Conservation (phyloP, 2,888 invertebrate genomes). For the Thumatha senex region DNA sequence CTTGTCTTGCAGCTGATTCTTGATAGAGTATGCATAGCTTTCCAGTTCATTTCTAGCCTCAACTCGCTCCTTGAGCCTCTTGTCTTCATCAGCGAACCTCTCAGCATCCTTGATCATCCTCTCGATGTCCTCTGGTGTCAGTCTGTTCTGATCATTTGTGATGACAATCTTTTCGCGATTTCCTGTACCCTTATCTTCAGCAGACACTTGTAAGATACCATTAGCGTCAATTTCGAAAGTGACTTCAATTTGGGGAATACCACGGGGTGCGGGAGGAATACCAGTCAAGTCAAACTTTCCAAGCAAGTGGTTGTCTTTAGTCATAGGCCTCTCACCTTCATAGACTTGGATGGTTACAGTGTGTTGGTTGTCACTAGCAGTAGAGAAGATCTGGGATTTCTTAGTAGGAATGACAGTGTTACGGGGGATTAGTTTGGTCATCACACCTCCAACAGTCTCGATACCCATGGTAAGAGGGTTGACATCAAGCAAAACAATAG, state of each 20-base stretch:
- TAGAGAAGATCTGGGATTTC: conserved; percentile 99
- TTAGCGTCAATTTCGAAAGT: conserved; percentile 98
- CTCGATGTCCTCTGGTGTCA: conserved; percentile 99
- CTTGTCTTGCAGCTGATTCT: conserved; percentile 98
- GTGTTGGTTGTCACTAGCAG: conserved; percentile 99
- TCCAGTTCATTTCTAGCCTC: conserved; percentile 98
- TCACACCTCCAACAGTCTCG: conserved; percentile 99
- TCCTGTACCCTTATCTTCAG: conserved; percentile 99
- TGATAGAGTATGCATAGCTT: conserved; percentile 98
- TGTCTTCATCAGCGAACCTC: conserved; percentile 99
- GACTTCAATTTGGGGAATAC: conserved; percentile 97
- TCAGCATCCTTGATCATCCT: conserved; percentile 99
- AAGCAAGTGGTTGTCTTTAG: conserved; percentile 99
- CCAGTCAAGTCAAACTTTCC: conserved; percentile 99
- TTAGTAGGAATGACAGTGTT: conserved; percentile 99
- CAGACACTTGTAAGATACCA: conserved; percentile 97
- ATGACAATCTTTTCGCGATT: conserved; percentile 99
- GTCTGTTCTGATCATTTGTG: conserved; percentile 98
- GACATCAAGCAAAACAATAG: conserved; percentile 97
- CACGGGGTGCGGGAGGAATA: conserved; percentile 96
- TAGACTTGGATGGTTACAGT: conserved; percentile 99
- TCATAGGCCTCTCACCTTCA: conserved; percentile 99
- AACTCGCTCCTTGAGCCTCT: conserved; percentile 97
- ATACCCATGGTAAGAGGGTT: conserved; percentile 99
- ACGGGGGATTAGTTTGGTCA: conserved; percentile 98